phyloP scores from a whole-genome alignment of 2,113 vertebrate species.

The Neomonachus schauinslandi region DNA sequence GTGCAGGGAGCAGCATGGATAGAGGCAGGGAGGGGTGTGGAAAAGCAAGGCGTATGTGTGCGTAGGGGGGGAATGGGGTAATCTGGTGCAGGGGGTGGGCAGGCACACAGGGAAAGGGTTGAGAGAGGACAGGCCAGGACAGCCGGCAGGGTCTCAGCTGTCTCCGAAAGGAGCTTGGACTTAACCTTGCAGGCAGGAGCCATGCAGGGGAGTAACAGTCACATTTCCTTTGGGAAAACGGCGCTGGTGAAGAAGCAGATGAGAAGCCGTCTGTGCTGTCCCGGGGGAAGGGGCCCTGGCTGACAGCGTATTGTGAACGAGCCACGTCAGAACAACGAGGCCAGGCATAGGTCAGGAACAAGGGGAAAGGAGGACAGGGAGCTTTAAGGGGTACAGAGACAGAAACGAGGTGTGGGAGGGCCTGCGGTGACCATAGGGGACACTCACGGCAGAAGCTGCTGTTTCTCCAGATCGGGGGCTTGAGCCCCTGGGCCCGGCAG shows the following conservation, averaged over 20 bases:
- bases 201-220: neutral
- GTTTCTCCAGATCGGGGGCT: slow-evolving; percentile 90
- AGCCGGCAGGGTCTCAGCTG: neutral
- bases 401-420: neutral
- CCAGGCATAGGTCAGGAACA: neutral
- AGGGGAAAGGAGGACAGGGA: neutral
- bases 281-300: neutral
- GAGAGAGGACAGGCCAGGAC: neutral
- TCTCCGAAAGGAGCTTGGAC: neutral
- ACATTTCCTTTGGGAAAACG: neutral
- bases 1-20: neutral
- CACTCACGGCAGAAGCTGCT: slow-evolving; percentile 91
- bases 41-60: neutral
- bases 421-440: fast-evolving
- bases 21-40: neutral
- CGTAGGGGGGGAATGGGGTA: too few species aligned
- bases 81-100: neutral
- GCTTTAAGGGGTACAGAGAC: neutral
- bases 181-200: neutral
- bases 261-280: neutral
- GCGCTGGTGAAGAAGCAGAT: neutral
- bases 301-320: neutral
- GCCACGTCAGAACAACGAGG: neutral
- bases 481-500: slow-evolving; percentile 87
- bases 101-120: neutral